A percentile compares a stretch with the other conserved stretches of the same genome.
These are phyloP conservation scores for Psilopsiagon aymara DNA, from an alignment of 2,113 vertebrate genomes.

Conservation along the genomic window DNA sequence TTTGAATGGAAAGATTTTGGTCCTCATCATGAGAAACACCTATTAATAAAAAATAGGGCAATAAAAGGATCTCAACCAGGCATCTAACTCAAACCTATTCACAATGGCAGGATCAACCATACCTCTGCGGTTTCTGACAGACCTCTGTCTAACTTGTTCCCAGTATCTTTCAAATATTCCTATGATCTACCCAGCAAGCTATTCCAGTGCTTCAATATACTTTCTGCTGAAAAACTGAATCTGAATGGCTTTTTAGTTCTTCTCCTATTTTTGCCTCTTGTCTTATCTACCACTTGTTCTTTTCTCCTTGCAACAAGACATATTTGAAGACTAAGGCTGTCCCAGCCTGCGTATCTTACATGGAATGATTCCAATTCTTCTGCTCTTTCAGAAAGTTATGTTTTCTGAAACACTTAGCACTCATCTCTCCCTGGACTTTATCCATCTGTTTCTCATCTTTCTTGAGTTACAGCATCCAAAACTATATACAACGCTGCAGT, in stretches of 20 bases:
- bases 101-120: not conserved
- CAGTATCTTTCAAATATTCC: not conserved
- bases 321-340: not conserved
- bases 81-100: not conserved
- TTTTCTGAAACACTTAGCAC: not conserved
- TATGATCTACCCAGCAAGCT: not conserved
- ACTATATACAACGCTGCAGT: not conserved
- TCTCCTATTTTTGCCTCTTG: not conserved
- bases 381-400: not conserved
- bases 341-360: not conserved
- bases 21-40: not conserved
- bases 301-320: not conserved
- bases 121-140: not conserved
- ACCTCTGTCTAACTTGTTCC: not conserved
- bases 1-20: not conserved
- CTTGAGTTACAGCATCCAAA: not conserved
- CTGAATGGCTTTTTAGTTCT: not conserved
- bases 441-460: not conserved
- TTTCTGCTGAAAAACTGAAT: not conserved
- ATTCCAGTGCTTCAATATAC: not conserved
- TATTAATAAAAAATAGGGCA: not conserved
- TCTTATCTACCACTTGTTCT: not conserved
- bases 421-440: not conserved
- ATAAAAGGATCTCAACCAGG: not conserved
- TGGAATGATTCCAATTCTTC: not conserved